phyloP scores from a whole-genome alignment of 2,888 invertebrate species.

The Pyrrhia umbra region DNA sequence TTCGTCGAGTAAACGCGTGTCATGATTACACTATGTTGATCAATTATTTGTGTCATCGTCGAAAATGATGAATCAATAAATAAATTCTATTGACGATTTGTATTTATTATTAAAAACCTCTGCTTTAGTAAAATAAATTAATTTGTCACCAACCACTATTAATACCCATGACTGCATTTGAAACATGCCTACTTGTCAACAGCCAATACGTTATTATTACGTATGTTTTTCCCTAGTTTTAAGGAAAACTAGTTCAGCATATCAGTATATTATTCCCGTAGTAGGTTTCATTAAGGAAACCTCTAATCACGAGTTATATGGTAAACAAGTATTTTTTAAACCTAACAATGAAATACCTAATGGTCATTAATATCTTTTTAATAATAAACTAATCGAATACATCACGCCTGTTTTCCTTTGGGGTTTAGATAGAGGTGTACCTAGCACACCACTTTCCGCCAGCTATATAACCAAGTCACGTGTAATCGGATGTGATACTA shows the following conservation, averaged over 20 bases:
- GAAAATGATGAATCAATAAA: conserved; percentile 14
- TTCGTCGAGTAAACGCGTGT: neutral
- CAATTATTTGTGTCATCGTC: neutral
- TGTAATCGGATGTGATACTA: no score
- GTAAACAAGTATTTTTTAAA: conserved; percentile 5
- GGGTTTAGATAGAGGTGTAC: no score
- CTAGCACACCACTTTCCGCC: no score
- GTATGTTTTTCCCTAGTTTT: conserved; percentile 6
- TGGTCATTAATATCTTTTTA: neutral
- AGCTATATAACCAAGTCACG: no score
- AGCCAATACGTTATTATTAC: conserved; percentile 22
- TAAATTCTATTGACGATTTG: neutral
- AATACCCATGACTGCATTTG: conserved; percentile 29
- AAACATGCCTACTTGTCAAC: conserved; percentile 29
- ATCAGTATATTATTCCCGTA: conserved; percentile 2
- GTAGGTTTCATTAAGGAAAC: neutral
- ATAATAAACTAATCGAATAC: no score
- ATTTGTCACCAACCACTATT: conserved; percentile 28
- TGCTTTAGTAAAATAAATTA: conserved; percentile 7
- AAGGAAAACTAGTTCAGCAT: conserved; percentile 24
- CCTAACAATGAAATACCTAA: neutral
- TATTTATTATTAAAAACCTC: conserved; percentile 2
- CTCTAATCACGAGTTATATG: neutral
- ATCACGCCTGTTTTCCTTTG: no score
- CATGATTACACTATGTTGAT: neutral